Percentiles rank a stretch among this genome's conserved stretches.
These are phyloP conservation scores for Anisognathus igniventris DNA, from an alignment of 2,797 vertebrate species.

Conservation along the genomic window DNA sequence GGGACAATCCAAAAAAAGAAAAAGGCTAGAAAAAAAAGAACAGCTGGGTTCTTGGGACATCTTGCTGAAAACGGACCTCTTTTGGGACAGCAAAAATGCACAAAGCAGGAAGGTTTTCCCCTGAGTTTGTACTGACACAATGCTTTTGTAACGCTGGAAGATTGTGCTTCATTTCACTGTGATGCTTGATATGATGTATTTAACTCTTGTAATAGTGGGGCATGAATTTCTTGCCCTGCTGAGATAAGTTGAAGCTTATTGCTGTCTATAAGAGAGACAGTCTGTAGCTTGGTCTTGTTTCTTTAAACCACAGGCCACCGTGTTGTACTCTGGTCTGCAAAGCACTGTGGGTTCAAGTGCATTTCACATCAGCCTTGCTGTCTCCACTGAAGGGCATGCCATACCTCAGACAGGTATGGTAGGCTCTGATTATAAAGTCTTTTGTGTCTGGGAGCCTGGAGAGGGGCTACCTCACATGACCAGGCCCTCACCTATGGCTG, in stretches of 20 bases:
- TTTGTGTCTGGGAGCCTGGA: not conserved
- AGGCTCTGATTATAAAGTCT: not conserved
- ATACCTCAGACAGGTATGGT: not conserved
- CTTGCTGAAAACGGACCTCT: not conserved
- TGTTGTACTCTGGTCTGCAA: not conserved
- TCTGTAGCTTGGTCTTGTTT: not conserved
- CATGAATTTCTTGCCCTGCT: not conserved
- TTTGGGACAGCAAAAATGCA: not conserved
- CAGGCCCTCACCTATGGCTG: accelerated
- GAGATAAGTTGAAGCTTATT: not conserved
- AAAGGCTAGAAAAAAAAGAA: accelerated
- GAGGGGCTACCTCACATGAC: accelerated
- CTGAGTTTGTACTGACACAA: accelerated
- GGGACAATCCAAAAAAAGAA: not conserved
- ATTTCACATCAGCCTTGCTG: not conserved
- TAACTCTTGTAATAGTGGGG: not conserved
- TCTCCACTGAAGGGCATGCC: not conserved
- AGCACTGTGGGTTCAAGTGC: accelerated
- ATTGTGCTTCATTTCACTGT: not conserved
- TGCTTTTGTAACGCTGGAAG: not conserved
- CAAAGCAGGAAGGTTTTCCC: not conserved
- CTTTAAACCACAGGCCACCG: accelerated
- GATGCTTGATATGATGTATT: not conserved
- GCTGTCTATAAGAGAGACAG: not conserved
- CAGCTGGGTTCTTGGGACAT: not conserved